Conservation (phyloP, 2,113 vertebrate species). For the Galeopterus variegatus region DNA sequence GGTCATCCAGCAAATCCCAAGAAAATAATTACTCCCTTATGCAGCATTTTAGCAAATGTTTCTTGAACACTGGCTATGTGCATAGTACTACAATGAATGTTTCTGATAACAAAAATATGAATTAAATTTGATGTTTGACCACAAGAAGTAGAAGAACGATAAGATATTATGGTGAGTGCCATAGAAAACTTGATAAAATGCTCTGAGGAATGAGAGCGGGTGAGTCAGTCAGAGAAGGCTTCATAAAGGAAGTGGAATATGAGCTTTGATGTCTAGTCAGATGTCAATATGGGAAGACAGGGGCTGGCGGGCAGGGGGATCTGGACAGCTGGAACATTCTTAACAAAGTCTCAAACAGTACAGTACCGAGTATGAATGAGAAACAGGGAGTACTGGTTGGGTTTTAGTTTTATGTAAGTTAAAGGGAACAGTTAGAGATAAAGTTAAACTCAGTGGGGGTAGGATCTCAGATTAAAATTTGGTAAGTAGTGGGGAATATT, state of each 20-base stretch:
- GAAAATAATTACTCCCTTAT: background rate
- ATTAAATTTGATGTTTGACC: slow-evolving; percentile 25
- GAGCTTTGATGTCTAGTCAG: background rate
- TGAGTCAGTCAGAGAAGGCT: background rate
- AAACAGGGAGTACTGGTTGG: background rate
- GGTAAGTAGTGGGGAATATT: background rate
- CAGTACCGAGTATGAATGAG: background rate
- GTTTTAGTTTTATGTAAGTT: background rate
- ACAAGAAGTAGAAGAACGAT: background rate
- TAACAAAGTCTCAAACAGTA: background rate
- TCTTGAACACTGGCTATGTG: background rate
- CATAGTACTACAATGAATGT: slow-evolving; percentile 36
- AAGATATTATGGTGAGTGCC: background rate
- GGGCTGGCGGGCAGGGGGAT: rapidly evolving
- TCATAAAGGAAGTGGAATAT: background rate
- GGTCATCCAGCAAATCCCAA: slow-evolving; percentile 10
- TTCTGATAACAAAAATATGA: slow-evolving; percentile 24
- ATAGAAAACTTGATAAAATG: background rate
- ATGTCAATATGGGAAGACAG: background rate
- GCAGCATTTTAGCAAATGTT: slow-evolving; percentile 26
- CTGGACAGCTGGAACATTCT: background rate
- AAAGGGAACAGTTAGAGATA: background rate
- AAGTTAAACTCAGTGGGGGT: background rate
- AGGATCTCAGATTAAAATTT: slow-evolving; percentile 49
- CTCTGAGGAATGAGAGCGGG: background rate